Base-by-base conservation (phyloP, 2,113 vertebrate species). In the Sinocyclocheilus rhinocerous region DNA sequence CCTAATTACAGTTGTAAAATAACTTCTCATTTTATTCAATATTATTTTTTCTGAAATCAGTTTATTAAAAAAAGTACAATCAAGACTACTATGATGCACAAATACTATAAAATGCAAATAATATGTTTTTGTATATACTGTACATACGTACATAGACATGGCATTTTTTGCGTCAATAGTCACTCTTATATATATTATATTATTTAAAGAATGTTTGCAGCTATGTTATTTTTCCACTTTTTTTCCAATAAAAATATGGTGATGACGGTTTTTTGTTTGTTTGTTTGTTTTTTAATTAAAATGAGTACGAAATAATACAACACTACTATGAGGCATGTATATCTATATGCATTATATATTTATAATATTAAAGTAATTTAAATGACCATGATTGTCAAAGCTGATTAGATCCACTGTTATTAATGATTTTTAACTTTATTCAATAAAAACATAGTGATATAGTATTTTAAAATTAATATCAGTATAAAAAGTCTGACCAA, bases 161-260 rank as follows among this genome's bases (percentile, higher is more conserved):
- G n/a, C n/a, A n/a, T n/a, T n/a, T n/a, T n/a, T 85, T 63, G 26
- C 24, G 52, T 79, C 59, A 78, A 87, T n/a, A 70, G 79, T 87
- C 85, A 20, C 78, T 83, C 50, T 75, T n/a, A 61, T n/a, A 22
- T 61, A 61, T 61, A 22, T n/a, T 61, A 22, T n/a, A 61, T 33
- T 33, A 33, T 33, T 33, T 33, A 33, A 33, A 33, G 33, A 33
- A 33, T 33, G 33, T 33, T 33, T 33, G 15, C 15, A 55, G 50
- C 6, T 55, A 55, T 4, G 4, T 13, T 45, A 11, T 11, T 50
- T 4, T 55, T 55, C 3, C 0, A 0, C 2, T 1, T 50, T 50
- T 45, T 50, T 50, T 13, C 9, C 2, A 42, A 42, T 7, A 59
- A 59, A 22, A 20, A 59, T 42, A 42, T 48, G 45, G 45, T 48